Evolutionary conservation across 2,888 invertebrate genomes (phyloP).

Genomic region (Shargacucullia verbasci): DNA sequence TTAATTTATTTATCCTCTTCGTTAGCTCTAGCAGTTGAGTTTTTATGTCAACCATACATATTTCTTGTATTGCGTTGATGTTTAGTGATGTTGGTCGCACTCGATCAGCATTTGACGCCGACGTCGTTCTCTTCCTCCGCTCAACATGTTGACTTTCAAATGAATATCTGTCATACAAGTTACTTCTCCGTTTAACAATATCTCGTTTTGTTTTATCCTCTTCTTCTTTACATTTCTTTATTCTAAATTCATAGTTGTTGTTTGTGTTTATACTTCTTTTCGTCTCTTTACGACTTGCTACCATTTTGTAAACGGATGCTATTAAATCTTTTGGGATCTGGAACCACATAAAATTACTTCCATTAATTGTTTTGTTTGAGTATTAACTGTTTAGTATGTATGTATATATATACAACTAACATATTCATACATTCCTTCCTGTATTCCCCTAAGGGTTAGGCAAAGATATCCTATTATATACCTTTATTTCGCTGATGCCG

Average conservation of each 20-base stretch:
- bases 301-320: conserved; percentile 92
- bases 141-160: conserved; percentile 81
- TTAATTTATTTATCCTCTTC: conserved; percentile 79
- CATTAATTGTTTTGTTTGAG: too few relatives aligned
- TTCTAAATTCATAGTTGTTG: conserved; percentile 82
- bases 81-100: conserved; percentile 77
- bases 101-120: conserved; percentile 67
- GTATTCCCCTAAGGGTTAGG: too few relatives aligned
- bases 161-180: conserved; percentile 82
- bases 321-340: conserved; percentile 93
- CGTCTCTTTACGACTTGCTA: conserved; percentile 91
- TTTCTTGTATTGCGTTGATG: conserved; percentile 83
- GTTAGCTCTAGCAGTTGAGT: conserved; percentile 79
- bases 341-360: conserved; percentile 41
- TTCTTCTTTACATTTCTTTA: conserved; percentile 72
- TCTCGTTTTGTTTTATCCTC: conserved; percentile 68
- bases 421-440: too few relatives aligned
- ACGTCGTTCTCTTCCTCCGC: conserved; percentile 76
- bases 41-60: conserved; percentile 85
- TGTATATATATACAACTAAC: too few relatives aligned
- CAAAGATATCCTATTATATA: too few relatives aligned
- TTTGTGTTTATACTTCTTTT: conserved; percentile 87
- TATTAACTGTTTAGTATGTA: too few relatives aligned
- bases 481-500: too few relatives aligned
- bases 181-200: conserved; percentile 83